Evolutionary conservation across 2,888 invertebrate species (phyloP).

Genomic region (Nemapogon koenigi): DNA sequence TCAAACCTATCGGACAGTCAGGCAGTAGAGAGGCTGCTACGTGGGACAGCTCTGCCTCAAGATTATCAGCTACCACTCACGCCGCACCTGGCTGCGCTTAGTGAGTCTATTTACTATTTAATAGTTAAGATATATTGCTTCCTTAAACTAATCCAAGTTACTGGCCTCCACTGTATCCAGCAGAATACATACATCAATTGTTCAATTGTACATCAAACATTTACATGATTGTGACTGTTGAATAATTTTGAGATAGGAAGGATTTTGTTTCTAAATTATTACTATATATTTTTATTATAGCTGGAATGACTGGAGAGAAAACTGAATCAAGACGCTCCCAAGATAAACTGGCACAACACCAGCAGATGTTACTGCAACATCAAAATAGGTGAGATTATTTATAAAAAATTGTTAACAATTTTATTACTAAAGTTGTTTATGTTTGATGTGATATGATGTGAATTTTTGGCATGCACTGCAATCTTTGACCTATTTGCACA

Average conservation of each 20-base stretch:
- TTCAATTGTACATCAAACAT: too few species aligned
- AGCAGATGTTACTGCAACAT: constrained; percentile 71
- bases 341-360: constrained; percentile 65
- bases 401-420: background rate
- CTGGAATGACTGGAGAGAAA: constrained; percentile 46
- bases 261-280: background rate
- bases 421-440: background rate
- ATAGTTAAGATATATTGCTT: too few species aligned
- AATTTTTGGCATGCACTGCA: background rate
- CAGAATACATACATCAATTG: too few species aligned
- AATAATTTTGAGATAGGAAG: too few species aligned
- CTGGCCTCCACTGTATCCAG: too few species aligned
- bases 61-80: constrained; percentile 57
- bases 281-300: constrained; percentile 24
- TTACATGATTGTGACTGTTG: too few species aligned
- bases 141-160: too few species aligned
- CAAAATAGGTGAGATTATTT: constrained; percentile 49
- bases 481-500: background rate
- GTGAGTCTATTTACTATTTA: too few species aligned
- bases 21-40: constrained; percentile 53
- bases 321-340: constrained; percentile 30
- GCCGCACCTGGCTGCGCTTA: constrained; percentile 58
- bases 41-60: constrained; percentile 49
- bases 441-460: background rate
- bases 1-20: constrained; percentile 51